Evolutionary conservation across 2,113 vertebrate species (phyloP).

Genomic region (Dasyurus viverrinus): DNA sequence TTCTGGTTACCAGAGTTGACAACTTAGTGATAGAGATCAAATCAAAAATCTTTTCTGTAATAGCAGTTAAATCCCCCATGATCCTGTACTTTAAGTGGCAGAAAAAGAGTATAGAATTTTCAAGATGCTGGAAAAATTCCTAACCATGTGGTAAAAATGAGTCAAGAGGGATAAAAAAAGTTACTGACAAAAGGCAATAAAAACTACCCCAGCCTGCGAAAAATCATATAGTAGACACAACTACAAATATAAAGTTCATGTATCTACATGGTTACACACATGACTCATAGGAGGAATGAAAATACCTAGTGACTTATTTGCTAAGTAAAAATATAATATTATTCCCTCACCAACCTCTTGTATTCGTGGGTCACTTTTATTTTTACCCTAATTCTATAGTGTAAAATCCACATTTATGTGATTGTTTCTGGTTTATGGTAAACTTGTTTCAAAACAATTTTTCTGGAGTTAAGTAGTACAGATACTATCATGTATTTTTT

Average conservation of each 20-base stretch:
- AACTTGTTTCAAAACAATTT: background rate
- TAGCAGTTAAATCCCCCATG: constrained; percentile 61
- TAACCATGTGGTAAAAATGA: constrained; percentile 81
- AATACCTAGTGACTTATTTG: constrained; percentile 40
- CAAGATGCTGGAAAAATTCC: constrained; percentile 77
- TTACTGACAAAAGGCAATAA: constrained; percentile 61
- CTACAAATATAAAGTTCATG: constrained; percentile 62
- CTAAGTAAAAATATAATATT: background rate
- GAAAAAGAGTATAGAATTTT: constrained; percentile 78
- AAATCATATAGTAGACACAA: constrained; percentile 57
- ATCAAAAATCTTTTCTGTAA: constrained; percentile 71
- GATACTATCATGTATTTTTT: background rate
- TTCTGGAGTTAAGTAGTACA: background rate
- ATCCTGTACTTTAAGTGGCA: constrained; percentile 75
- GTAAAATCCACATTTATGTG: background rate
- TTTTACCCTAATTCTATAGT: background rate
- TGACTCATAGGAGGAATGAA: background rate
- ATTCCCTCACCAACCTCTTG: background rate
- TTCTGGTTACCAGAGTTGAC: constrained; percentile 78
- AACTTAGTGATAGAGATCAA: constrained; percentile 73
- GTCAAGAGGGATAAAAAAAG: constrained; percentile 76
- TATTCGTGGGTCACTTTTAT: background rate
- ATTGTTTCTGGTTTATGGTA: background rate
- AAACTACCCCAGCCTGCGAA: constrained; percentile 52
- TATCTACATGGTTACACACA: constrained; percentile 14